Conservation (phyloP, 2,888 invertebrate genomes). For the Ommatoiulus sabulosus region DNA sequence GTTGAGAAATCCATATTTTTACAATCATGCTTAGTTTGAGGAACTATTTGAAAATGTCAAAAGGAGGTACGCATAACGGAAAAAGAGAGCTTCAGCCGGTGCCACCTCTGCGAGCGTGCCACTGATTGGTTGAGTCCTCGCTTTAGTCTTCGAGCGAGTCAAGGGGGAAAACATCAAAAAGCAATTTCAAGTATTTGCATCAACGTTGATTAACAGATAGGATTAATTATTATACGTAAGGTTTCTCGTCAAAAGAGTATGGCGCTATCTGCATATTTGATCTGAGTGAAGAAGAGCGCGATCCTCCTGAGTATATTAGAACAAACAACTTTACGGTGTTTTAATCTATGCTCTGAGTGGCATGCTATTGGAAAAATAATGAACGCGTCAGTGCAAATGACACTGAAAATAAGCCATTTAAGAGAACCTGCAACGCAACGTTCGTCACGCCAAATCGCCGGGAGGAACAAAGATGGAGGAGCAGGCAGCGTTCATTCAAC, state of each 20-base stretch:
- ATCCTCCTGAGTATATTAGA: slow-evolving; percentile 27
- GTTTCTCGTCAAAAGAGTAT: background rate
- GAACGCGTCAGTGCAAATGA: slow-evolving; percentile 39
- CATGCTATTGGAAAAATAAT: slow-evolving; percentile 30
- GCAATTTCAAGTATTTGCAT: slow-evolving; percentile 40
- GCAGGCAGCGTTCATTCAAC: too few relatives aligned
- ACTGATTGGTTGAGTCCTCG: background rate
- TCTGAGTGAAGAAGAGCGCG: slow-evolving; percentile 3
- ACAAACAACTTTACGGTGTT: slow-evolving; percentile 43
- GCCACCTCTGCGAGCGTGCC: background rate
- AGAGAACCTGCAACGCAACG: background rate
- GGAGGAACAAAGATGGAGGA: background rate
- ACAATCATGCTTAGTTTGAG: too few relatives aligned
- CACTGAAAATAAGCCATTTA: slow-evolving; percentile 26
- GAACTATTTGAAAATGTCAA: too few relatives aligned
- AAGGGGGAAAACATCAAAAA: slow-evolving; percentile 40
- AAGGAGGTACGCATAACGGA: background rate
- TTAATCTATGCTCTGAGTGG: slow-evolving; percentile 40
- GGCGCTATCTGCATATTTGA: slow-evolving; percentile 29
- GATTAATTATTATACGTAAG: slow-evolving; percentile 36
- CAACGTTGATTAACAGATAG: slow-evolving; percentile 43
- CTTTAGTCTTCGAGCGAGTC: background rate
- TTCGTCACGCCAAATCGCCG: background rate
- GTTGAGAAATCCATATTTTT: too few relatives aligned
- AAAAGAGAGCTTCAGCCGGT: background rate